Percentiles rank a stretch among this genome's conserved stretches.
These are phyloP conservation scores for Picus viridis DNA, from an alignment of 2,797 vertebrate genomes.

Conservation along the genomic window DNA sequence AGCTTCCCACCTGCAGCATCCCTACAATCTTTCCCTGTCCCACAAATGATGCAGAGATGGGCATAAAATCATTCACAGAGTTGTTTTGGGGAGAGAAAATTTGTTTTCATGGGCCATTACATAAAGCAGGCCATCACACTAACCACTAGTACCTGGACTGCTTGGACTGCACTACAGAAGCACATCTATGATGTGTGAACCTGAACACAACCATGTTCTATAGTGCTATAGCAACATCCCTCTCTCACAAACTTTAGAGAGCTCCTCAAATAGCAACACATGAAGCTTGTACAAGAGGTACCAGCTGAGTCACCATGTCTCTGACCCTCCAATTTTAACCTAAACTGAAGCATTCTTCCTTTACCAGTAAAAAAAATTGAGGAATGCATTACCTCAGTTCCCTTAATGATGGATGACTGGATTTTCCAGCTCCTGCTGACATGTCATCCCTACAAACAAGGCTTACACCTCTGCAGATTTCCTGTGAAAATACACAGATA, in stretches of 20 bases:
- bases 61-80: neutral
- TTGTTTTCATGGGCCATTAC: neutral
- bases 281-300: neutral
- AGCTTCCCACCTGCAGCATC: neutral
- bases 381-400: neutral
- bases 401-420: neutral
- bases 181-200: neutral
- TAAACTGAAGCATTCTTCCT: neutral
- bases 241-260: neutral
- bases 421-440: slow-evolving; percentile 30
- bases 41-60: neutral
- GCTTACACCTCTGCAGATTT: neutral
- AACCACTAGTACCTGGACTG: neutral
- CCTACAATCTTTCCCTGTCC: neutral
- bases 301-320: neutral
- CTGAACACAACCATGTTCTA: neutral
- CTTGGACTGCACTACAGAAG: neutral
- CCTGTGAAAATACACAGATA: slow-evolving; percentile 36
- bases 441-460: neutral
- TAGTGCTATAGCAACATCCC: neutral
- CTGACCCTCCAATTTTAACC: neutral
- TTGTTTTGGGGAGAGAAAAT: neutral
- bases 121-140: neutral
- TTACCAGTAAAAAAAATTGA: neutral
- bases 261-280: neutral